Evolutionary conservation across 2,888 invertebrate genomes (phyloP).

Genomic region (Hemaris fuciformis): DNA sequence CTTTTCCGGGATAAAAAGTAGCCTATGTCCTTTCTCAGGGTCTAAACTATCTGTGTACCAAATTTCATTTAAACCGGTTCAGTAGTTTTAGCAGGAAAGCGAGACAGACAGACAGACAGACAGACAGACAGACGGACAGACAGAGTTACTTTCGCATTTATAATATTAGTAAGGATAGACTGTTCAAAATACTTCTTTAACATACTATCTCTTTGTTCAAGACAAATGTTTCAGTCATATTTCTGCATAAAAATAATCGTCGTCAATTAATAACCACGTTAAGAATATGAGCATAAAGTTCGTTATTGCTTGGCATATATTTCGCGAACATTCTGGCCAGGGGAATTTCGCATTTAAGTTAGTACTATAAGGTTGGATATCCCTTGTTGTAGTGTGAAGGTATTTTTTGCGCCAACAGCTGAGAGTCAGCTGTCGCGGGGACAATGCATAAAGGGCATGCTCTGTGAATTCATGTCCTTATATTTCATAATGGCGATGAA

Average conservation of each 20-base stretch:
- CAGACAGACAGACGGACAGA: no score
- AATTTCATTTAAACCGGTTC: no score
- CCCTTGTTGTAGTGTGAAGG: neutral
- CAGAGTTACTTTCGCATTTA: no score
- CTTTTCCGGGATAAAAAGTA: no score
- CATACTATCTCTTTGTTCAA: neutral
- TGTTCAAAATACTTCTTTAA: neutral
- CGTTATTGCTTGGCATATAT: neutral
- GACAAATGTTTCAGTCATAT: neutral
- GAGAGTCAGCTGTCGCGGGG: slow-evolving; percentile 2
- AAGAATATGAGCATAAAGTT: neutral
- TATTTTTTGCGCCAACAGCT: neutral
- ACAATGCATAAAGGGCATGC: slow-evolving; percentile 6
- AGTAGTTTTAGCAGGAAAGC: no score
- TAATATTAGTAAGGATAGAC: no score
- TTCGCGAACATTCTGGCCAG: neutral
- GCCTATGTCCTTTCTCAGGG: no score
- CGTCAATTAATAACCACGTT: neutral
- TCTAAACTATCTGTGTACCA: no score
- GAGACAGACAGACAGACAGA: no score
- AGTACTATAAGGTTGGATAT: neutral
- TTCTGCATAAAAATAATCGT: neutral
- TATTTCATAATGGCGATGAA: neutral
- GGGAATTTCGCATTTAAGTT: neutral
- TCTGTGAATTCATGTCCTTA: neutral